Evolutionary conservation across 2,113 vertebrate genomes (phyloP).

Genomic region (Xiphophorus couchianus): DNA sequence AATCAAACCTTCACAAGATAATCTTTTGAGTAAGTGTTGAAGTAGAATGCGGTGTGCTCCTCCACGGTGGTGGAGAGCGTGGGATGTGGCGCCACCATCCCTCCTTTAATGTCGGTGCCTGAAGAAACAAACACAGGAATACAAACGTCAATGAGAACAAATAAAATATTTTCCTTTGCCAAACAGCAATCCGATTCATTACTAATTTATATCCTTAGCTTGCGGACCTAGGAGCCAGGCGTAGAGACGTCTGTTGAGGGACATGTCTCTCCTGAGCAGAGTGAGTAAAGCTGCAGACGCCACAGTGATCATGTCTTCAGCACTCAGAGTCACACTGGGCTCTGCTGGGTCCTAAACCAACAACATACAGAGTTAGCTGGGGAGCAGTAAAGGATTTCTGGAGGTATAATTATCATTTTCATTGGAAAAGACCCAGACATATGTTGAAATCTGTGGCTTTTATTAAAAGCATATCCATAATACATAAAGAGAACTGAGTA

Average conservation of each 20-base stretch:
- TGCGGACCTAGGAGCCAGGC: constrained; percentile 92
- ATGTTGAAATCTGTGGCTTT: not conserved
- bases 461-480: not conserved
- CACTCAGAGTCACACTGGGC: constrained; percentile 75
- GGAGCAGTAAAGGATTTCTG: not conserved
- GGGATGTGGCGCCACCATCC: constrained; percentile 82
- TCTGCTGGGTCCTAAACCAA: constrained; percentile 80
- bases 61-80: constrained; percentile 78
- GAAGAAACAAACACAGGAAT: constrained; percentile 8
- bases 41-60: constrained; percentile 88
- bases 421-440: not conserved
- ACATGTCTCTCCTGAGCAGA: constrained; percentile 96
- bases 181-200: not conserved
- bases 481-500: no score
- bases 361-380: constrained; percentile 1
- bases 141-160: not conserved
- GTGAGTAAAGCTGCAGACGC: constrained; percentile 89
- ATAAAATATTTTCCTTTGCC: not conserved
- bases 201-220: not conserved
- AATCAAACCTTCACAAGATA: constrained; percentile 87
- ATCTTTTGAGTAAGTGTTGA: constrained; percentile 91
- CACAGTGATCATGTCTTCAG: constrained; percentile 82
- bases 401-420: not conserved
- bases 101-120: constrained; percentile 95
- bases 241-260: constrained; percentile 93